phyloP scores from a whole-genome alignment of 2,797 vertebrate genomes.

The Propithecus deckenii region DNA sequence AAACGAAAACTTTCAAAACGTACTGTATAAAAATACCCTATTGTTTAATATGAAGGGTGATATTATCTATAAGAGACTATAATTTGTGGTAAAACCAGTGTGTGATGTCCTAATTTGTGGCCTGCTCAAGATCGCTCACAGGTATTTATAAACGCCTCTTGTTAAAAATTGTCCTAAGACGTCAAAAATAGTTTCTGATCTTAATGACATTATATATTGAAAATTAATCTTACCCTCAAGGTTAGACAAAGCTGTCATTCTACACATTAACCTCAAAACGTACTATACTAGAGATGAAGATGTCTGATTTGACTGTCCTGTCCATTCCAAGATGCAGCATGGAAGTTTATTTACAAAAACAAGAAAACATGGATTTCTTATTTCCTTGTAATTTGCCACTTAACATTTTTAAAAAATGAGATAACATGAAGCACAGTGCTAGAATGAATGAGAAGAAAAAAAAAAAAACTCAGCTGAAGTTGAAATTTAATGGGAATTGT shows the following conservation, averaged over 20 bases:
- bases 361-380: neutral
- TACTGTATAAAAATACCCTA: neutral
- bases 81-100: slow-evolving; percentile 1
- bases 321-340: neutral
- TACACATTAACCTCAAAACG: neutral
- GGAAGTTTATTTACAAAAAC: neutral
- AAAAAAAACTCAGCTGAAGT: neutral
- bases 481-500: neutral
- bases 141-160: neutral
- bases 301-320: neutral
- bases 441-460: neutral
- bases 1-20: slow-evolving; percentile 5
- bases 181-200: neutral
- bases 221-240: neutral
- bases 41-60: neutral
- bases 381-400: neutral
- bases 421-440: neutral
- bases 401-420: neutral
- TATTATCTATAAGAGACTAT: neutral
- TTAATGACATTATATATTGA: neutral
- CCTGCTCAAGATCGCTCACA: neutral
- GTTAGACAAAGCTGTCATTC: neutral
- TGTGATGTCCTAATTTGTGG: neutral
- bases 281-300: neutral
- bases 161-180: neutral